Evolutionary conservation across 2,888 invertebrate genomes (phyloP).

Genomic region (Eremobia ochroleuca): DNA sequence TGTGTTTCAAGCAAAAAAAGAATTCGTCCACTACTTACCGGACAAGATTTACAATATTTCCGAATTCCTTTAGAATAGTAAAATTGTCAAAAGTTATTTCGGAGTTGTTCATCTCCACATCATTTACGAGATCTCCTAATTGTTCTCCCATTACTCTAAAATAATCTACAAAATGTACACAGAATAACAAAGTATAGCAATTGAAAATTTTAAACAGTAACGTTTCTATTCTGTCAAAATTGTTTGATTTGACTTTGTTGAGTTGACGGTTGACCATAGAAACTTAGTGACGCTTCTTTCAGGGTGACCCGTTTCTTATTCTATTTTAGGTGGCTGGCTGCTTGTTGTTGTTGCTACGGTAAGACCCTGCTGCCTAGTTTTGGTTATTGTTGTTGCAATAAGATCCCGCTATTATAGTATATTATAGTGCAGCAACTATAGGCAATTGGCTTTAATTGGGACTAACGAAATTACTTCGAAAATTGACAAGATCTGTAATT

Average conservation of each 20-base stretch:
- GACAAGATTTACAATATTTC: slow-evolving; percentile 84
- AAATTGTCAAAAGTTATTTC: slow-evolving; percentile 84
- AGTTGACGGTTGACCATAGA: not conserved
- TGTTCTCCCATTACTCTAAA: slow-evolving; percentile 77
- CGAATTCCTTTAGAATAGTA: slow-evolving; percentile 85
- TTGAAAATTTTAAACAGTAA: slow-evolving; percentile 21
- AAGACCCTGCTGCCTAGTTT: not conserved
- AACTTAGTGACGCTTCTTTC: not conserved
- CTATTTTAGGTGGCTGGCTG: not conserved
- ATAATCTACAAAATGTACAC: slow-evolving; percentile 42
- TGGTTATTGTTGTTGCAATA: not conserved
- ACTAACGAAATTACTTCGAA: not conserved
- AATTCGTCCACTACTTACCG: slow-evolving; percentile 72
- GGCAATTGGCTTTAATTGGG: not conserved
- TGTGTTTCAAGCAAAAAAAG: not conserved
- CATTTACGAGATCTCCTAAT: slow-evolving; percentile 72
- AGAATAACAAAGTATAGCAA: not conserved
- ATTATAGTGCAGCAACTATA: not conserved
- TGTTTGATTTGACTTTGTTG: not conserved
- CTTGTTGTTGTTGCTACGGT: not conserved
- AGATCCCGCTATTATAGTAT: too few species aligned
- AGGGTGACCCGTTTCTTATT: not conserved
- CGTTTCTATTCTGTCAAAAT: slow-evolving; percentile 24
- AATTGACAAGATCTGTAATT: not conserved
- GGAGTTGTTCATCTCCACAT: slow-evolving; percentile 77